Conservation (phyloP, 2,113 vertebrate species). For the Poecile atricapillus region DNA sequence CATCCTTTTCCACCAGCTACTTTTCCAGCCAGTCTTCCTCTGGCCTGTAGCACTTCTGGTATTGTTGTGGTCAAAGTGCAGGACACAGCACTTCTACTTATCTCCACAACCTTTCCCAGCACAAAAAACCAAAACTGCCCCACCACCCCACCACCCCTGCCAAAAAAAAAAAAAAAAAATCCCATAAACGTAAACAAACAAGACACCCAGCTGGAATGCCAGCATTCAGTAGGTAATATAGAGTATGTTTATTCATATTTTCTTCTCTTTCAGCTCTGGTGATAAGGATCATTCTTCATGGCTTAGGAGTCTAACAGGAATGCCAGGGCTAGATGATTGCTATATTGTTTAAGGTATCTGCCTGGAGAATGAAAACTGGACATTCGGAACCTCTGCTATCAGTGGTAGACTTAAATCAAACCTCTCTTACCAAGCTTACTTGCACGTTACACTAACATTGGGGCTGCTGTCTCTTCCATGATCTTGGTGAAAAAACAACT, state of each 20-base stretch:
- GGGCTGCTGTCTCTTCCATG: neutral
- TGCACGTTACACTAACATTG: neutral
- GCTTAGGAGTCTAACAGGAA: neutral
- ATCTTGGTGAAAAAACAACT: neutral
- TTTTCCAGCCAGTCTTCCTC: neutral
- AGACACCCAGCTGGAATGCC: neutral
- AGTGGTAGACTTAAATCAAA: neutral
- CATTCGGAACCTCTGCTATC: neutral
- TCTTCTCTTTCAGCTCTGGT: neutral
- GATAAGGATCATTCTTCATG: neutral
- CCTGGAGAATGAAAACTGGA: neutral
- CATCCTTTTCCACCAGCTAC: neutral
- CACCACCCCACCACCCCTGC: too few relatives aligned
- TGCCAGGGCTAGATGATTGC: neutral
- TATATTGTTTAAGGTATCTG: neutral
- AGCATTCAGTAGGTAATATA: neutral
- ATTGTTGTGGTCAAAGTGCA: neutral
- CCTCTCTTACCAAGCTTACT: neutral
- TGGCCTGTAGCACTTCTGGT: fast-evolving
- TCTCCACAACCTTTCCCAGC: neutral
- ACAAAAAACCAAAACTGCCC: neutral
- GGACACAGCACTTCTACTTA: neutral
- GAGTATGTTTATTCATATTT: neutral
- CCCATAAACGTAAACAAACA: neutral
- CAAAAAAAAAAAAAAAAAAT: neutral